phyloP scores from a whole-genome alignment of 2,888 invertebrate species.

The Caenorhabditis virilis region DNA sequence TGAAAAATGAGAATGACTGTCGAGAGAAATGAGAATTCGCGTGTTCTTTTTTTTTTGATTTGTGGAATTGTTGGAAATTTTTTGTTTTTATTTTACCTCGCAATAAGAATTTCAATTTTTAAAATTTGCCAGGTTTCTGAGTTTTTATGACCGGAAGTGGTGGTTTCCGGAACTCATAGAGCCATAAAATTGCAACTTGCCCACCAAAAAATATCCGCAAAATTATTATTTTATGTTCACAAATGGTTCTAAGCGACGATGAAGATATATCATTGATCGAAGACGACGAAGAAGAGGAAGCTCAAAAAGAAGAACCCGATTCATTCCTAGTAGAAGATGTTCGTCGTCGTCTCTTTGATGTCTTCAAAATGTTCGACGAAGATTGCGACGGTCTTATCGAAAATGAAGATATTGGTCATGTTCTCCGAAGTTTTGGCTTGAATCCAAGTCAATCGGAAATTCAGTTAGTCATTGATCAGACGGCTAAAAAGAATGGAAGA shows the following conservation, averaged over 20 bases:
- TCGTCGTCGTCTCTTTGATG: constrained; percentile 31
- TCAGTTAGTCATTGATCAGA: constrained; percentile 27
- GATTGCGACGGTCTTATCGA: constrained; percentile 43
- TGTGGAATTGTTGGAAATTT: too few species aligned
- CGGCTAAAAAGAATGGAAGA: constrained; percentile 19
- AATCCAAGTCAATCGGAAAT: constrained; percentile 36
- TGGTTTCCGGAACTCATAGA: too few species aligned
- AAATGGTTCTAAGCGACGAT: constrained; percentile 18
- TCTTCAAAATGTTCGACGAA: constrained; percentile 48
- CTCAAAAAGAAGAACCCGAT: constrained; percentile 18
- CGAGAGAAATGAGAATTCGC: too few species aligned
- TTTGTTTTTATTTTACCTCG: too few species aligned
- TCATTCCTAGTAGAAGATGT: constrained; percentile 36
- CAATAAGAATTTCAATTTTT: too few species aligned
- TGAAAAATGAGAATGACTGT: too few species aligned
- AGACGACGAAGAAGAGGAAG: constrained; percentile 24
- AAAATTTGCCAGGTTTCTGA: too few species aligned
- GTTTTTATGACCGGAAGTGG: too few species aligned
- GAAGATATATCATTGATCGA: constrained; percentile 25
- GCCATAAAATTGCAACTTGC: too few species aligned
- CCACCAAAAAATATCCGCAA: too few species aligned
- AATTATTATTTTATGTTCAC: too few species aligned
- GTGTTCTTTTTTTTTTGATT: too few species aligned
- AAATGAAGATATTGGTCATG: constrained; percentile 34
- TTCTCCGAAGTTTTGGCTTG: constrained; percentile 39